Evolutionary conservation across 2,113 vertebrate genomes (phyloP), one percentile per base, ranked within the genome.

Genomic region (Eulacestoma nigropectus): DNA sequence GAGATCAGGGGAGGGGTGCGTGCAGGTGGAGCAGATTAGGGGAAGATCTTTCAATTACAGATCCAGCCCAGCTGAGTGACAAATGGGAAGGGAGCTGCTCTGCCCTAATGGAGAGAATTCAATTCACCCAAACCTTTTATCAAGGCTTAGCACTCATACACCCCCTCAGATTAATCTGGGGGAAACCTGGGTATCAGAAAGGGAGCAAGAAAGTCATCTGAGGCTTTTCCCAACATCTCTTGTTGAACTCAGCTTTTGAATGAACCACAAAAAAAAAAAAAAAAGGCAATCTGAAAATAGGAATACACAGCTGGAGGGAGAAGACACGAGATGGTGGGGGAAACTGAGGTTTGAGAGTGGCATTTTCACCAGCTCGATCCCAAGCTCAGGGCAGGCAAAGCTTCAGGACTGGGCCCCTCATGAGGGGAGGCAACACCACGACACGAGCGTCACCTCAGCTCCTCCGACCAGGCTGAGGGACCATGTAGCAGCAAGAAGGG

Each of bases 11-110:
- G 90, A 84, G 84, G 95, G 93, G 92, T 95, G 95, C 44, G 35
- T 82, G 94, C 79, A 83, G 84, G 90, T 97, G 96, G 95, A 88
- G 94, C 60, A 74, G 86, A 95, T 90, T 93, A 97, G 57, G 86
- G 93, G 84, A 88, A 93, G 75, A 94, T 79, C 88, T 94, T 96
- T 96, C 96, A 89, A 97, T 87, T 77, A 64, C 87, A 76, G 64
- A 89, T 91, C 72, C 80, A 94, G 57, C 77, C 42, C 56, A 25
- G 90, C 74, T 50, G 78, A 91, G 92, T 94, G 92, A 96, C 91
- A 96, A 87, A 85, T 49, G 19, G 57, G 84, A 70, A 94, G 74
- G 79, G 92, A 93, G 87, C 74, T 84, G 74, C 77, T 86, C 60
- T 94, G 57, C 59, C 62, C 76, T 83, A 87, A 82, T 57, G 25